These are phyloP conservation scores for Synergus laeviventris DNA, from an alignment of 2,888 invertebrate species.

Conservation along the genomic window DNA sequence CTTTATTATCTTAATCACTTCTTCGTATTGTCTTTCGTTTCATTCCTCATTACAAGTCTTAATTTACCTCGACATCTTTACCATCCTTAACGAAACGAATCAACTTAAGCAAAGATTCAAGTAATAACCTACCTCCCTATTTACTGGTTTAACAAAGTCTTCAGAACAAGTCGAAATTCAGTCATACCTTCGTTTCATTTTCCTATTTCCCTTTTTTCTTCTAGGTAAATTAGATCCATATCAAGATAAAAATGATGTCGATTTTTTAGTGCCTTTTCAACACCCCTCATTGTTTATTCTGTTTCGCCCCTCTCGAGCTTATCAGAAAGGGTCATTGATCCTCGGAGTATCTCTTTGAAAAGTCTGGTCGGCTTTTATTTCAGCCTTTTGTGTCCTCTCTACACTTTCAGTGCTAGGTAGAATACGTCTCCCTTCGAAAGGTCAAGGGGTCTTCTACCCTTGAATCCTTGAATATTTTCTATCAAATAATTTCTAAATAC, in stretches of 20 bases:
- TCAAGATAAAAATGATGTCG: neutral
- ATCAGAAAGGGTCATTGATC: conserved; percentile 1
- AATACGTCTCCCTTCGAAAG: too few relatives aligned
- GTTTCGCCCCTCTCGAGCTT: neutral
- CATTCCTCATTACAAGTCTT: neutral
- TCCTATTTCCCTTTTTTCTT: neutral
- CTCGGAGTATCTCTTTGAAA: neutral
- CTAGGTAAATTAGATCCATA: neutral
- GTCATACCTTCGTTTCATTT: neutral
- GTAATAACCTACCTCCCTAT: neutral
- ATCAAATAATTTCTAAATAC: too few relatives aligned
- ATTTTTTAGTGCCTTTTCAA: neutral
- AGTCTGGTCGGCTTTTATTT: neutral
- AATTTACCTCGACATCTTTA: neutral
- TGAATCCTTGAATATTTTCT: neutral
- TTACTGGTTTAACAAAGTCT: neutral
- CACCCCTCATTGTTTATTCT: neutral
- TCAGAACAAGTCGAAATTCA: neutral
- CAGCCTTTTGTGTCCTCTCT: neutral
- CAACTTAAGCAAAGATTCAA: neutral
- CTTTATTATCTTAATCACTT: neutral
- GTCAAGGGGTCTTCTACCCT: neutral
- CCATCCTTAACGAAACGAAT: neutral
- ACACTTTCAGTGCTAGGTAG: too few relatives aligned
- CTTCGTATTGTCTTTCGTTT: neutral